These are phyloP conservation scores for Puntigrus tetrazona DNA, from an alignment of 2,113 vertebrate species.

Conservation along the genomic window DNA sequence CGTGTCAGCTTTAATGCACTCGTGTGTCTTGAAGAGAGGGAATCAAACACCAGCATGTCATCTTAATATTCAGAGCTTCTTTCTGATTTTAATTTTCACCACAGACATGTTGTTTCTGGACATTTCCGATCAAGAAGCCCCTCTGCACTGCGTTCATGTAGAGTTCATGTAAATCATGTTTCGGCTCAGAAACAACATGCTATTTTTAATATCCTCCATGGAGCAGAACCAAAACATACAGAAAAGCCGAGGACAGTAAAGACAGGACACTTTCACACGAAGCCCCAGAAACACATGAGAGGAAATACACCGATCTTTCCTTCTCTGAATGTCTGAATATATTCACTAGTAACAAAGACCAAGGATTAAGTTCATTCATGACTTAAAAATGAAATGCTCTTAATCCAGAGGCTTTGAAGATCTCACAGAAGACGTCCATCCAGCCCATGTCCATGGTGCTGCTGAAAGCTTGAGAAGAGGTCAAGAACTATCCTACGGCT, in stretches of 20 bases:
- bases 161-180: neutral
- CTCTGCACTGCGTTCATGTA: neutral
- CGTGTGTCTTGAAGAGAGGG: slow-evolving; percentile 49
- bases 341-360: neutral
- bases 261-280: neutral
- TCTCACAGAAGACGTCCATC: neutral
- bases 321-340: neutral
- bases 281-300: neutral
- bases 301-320: neutral
- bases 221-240: too few species aligned
- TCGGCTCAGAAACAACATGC: neutral
- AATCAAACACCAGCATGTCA: slow-evolving; percentile 50
- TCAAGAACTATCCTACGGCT: neutral
- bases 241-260: neutral
- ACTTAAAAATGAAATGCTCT: neutral
- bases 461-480: neutral
- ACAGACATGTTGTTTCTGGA: slow-evolving; percentile 16
- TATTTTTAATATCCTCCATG: neutral
- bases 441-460: neutral
- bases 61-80: slow-evolving; percentile 46
- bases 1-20: slow-evolving; percentile 36
- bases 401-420: neutral
- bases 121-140: neutral
- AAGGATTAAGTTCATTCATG: neutral
- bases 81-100: slow-evolving; percentile 38